These are phyloP conservation scores for Baryphthengus martii DNA, from an alignment of 2,113 vertebrate genomes.

Conservation along the genomic window DNA sequence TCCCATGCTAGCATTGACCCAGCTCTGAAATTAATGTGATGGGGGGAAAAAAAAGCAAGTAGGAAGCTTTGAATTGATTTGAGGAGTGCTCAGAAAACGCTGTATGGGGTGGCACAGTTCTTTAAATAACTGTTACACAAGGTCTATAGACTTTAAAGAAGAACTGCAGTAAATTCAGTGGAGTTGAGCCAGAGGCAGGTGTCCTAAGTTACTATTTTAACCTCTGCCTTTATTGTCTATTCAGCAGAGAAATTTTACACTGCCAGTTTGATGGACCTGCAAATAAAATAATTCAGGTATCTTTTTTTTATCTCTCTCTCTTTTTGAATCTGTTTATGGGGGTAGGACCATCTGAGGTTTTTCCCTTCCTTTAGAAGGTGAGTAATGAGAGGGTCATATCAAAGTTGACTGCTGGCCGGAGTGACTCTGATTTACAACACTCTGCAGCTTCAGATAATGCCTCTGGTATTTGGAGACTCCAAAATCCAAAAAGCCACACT, in stretches of 20 bases:
- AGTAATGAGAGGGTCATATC: neutral
- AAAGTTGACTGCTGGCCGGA: neutral
- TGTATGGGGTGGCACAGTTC: neutral
- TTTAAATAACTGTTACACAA: neutral
- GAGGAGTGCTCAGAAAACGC: neutral
- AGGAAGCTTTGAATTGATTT: neutral
- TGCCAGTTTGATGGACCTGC: neutral
- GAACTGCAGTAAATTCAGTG: neutral
- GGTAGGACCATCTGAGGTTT: neutral
- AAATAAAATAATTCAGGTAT: neutral
- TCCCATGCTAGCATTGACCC: neutral
- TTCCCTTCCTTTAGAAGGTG: neutral
- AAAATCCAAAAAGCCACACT: neutral
- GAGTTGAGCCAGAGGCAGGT: neutral
- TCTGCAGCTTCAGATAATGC: constrained; percentile 2
- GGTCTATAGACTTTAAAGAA: neutral
- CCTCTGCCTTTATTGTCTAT: neutral
- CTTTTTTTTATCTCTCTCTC: neutral
- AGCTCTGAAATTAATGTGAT: neutral
- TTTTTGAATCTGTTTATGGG: neutral
- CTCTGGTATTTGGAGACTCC: neutral
- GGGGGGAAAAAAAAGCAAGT: neutral
- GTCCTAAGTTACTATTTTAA: neutral
- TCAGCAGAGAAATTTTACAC: neutral
- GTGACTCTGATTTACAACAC: neutral